These are phyloP conservation scores for Micoletzkya japonica DNA, from an alignment of 2,888 invertebrate genomes.

Conservation along the genomic window DNA sequence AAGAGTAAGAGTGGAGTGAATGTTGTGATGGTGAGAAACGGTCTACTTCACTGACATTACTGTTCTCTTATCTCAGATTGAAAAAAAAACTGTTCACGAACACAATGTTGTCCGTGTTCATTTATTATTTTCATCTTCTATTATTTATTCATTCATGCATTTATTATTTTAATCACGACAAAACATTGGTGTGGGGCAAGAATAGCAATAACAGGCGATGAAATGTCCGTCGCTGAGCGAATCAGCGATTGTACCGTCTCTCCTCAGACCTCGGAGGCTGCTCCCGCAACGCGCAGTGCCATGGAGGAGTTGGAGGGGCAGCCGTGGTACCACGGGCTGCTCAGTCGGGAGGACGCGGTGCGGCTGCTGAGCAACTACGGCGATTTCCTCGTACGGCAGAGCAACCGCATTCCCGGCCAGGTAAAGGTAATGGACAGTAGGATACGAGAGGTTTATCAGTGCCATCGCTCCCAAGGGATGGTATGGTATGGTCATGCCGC, in stretches of 20 bases:
- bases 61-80: too few species aligned
- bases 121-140: too few species aligned
- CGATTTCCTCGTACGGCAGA: constrained; percentile 25
- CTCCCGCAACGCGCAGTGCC: background rate
- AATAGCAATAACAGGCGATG: background rate
- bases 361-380: constrained; percentile 1
- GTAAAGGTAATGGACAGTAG: background rate
- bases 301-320: constrained; percentile 3
- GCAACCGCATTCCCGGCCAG: constrained; percentile 21
- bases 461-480: too few species aligned
- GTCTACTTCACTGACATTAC: too few species aligned
- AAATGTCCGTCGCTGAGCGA: background rate
- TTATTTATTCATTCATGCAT: too few species aligned
- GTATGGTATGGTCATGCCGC: too few species aligned
- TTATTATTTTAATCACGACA: background rate
- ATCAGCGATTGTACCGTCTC: too few species aligned
- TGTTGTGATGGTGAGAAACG: too few species aligned
- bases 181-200: background rate
- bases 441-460: background rate
- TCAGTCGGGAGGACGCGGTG: constrained; percentile 19
- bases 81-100: background rate
- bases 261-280: background rate
- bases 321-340: constrained; percentile 20
- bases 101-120: too few species aligned
- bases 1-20: too few species aligned